phyloP scores from a whole-genome alignment of 2,113 vertebrate species.

The Puma concolor region DNA sequence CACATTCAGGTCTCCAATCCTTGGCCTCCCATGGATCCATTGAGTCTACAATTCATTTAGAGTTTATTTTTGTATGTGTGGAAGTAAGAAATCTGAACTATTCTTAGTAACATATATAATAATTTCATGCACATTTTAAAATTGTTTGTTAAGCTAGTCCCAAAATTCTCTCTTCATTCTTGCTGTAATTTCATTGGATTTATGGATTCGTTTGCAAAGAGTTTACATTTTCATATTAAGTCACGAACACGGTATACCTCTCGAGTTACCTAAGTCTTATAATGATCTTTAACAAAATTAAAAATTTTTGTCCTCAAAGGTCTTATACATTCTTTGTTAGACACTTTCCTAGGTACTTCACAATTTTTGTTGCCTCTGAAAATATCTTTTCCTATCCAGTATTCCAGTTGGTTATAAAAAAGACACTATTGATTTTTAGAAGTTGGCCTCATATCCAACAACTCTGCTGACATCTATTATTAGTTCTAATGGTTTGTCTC shows the following conservation, averaged over 20 bases:
- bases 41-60: not conserved
- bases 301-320: not conserved
- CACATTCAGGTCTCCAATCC: not conserved
- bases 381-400: not conserved
- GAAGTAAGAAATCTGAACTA: not conserved
- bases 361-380: not conserved
- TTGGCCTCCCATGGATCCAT: not conserved
- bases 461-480: not conserved
- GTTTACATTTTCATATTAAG: not conserved
- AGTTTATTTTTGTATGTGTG: not conserved
- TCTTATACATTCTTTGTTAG: not conserved
- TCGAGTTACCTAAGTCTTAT: not conserved
- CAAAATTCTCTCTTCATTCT: not conserved
- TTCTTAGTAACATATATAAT: not conserved
- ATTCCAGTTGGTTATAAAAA: not conserved
- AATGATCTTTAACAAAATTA: not conserved
- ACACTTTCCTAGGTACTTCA: not conserved
- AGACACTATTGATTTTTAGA: not conserved
- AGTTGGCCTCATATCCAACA: not conserved
- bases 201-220: not conserved
- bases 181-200: not conserved
- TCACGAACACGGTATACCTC: not conserved
- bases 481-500: not conserved
- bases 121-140: not conserved
- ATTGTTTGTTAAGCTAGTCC: not conserved